These are phyloP conservation scores for Parauchenoglanis punctatus DNA, from an alignment of 2,797 vertebrate species.

Conservation along the genomic window DNA sequence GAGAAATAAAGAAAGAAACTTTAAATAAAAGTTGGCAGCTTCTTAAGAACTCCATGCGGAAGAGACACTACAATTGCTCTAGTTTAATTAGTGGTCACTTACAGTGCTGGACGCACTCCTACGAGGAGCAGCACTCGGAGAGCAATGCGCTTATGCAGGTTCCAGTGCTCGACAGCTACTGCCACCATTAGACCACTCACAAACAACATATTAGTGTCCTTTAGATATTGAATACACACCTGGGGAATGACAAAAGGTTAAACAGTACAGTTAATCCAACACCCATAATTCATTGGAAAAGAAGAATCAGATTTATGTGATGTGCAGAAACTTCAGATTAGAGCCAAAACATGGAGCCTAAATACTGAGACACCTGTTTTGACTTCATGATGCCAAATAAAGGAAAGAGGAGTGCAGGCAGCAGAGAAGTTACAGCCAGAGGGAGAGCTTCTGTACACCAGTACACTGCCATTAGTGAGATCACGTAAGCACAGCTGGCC, in stretches of 20 bases:
- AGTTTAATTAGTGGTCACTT: slow-evolving; percentile 63
- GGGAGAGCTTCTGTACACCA: slow-evolving; percentile 97
- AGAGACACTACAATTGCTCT: neutral
- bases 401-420: slow-evolving; percentile 90
- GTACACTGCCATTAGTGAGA: slow-evolving; percentile 91
- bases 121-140: slow-evolving; percentile 85
- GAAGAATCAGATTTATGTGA: neutral
- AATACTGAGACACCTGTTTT: slow-evolving; percentile 76
- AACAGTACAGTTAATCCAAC: neutral
- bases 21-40: neutral
- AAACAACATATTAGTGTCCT: slow-evolving; percentile 93
- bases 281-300: neutral
- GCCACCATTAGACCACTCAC: slow-evolving; percentile 91
- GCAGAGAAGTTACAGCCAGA: slow-evolving; percentile 86
- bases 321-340: neutral
- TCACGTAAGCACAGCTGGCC: slow-evolving; percentile 87
- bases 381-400: slow-evolving; percentile 88
- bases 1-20: slow-evolving; percentile 7
- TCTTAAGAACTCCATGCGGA: neutral
- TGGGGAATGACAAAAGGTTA: slow-evolving; percentile 62
- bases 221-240: slow-evolving; percentile 96
- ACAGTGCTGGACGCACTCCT: slow-evolving; percentile 91
- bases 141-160: slow-evolving; percentile 94
- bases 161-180: slow-evolving; percentile 92
- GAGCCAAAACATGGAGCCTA: neutral